Percentiles rank a stretch among this genome's conserved stretches.
Conservation (phyloP, 1,140 invertebrate species). For the Cydia amplana region DNA sequence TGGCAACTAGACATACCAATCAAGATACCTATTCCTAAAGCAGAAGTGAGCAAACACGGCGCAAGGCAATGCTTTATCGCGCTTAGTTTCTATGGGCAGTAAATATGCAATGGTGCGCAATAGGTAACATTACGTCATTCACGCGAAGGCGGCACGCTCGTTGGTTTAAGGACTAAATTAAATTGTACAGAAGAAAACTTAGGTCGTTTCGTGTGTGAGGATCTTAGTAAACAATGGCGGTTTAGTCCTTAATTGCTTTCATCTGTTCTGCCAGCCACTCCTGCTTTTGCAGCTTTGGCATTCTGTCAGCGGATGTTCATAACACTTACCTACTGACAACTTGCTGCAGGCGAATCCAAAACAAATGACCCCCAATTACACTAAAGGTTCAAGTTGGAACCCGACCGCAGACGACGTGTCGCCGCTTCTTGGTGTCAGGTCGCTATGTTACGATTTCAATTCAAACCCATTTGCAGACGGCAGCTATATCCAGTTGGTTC, state of each 20-base stretch:
- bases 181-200: slow-evolving; percentile 4
- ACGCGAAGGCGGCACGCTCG: slow-evolving; percentile 29
- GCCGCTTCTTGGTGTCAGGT: too few relatives aligned
- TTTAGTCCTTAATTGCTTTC: slow-evolving; percentile 31
- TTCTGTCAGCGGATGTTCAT: neutral
- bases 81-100: slow-evolving; percentile 47
- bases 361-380: neutral
- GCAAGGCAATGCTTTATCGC: slow-evolving; percentile 28
- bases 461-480: too few relatives aligned
- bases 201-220: slow-evolving; percentile 9
- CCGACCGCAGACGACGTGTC: too few relatives aligned
- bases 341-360: neutral
- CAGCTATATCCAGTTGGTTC: too few relatives aligned
- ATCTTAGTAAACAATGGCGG: slow-evolving; percentile 19
- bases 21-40: slow-evolving; percentile 24
- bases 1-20: slow-evolving; percentile 9
- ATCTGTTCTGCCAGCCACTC: slow-evolving; percentile 21
- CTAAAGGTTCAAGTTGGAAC: too few relatives aligned
- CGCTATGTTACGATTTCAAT: too few relatives aligned
- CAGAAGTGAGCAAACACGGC: slow-evolving; percentile 22
- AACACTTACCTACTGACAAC: neutral
- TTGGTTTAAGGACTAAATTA: slow-evolving; percentile 24
- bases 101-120: slow-evolving; percentile 58
- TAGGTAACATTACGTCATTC: slow-evolving; percentile 58
- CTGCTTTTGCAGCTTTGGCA: slow-evolving; percentile 15